Conservation (phyloP, 2,113 vertebrate genomes). For the Sturnira hondurensis region DNA sequence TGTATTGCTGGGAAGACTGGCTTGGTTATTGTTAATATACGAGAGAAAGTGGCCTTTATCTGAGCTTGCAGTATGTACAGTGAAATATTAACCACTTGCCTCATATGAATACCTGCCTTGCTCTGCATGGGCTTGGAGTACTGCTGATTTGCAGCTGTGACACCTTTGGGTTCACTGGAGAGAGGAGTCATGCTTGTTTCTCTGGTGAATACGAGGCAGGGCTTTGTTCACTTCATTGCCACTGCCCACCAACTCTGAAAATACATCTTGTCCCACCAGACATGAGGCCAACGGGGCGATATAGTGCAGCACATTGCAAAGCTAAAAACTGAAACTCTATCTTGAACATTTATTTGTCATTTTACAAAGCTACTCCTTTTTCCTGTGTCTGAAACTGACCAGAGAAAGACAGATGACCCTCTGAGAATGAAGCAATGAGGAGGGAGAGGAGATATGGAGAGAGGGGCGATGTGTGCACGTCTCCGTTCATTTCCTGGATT, state of each 20-base stretch:
- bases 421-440: neutral
- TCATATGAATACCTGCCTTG: neutral
- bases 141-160: neutral
- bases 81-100: neutral
- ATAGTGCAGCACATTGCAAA: neutral
- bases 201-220: neutral
- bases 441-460: neutral
- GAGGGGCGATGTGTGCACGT: accelerated
- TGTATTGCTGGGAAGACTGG: neutral
- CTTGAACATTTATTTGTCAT: neutral
- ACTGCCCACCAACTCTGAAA: neutral
- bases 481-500: neutral
- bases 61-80: neutral
- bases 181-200: neutral
- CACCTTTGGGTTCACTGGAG: neutral
- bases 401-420: neutral
- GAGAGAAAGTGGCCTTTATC: neutral
- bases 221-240: neutral
- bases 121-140: neutral
- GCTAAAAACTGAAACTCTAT: neutral
- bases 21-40: neutral
- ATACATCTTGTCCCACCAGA: neutral
- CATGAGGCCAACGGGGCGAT: neutral
- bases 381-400: neutral
- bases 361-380: neutral